Conservation (phyloP, 2,888 invertebrate species). For the Gymnocheta viridis region DNA sequence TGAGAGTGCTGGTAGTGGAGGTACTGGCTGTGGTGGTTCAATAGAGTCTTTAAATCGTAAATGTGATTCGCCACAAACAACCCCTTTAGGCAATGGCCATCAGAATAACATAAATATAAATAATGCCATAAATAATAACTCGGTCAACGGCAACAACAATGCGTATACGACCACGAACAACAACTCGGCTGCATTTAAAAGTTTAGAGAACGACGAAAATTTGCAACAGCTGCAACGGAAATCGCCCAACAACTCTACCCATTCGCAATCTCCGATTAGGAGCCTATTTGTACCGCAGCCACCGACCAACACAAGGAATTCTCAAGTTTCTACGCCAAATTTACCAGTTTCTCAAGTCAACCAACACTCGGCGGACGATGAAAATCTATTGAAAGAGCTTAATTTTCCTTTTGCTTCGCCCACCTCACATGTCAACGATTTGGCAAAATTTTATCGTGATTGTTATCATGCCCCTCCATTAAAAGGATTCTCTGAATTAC, state of each 20-base stretch:
- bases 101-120: slow-evolving; percentile 71
- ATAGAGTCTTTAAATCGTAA: slow-evolving; percentile 77
- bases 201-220: slow-evolving; percentile 75
- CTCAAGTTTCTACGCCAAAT: slow-evolving; percentile 48
- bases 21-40: slow-evolving; percentile 73
- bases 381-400: slow-evolving; percentile 81
- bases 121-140: slow-evolving; percentile 68
- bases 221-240: slow-evolving; percentile 54
- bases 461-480: slow-evolving; percentile 82
- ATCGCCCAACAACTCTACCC: slow-evolving; percentile 56
- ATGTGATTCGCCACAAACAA: slow-evolving; percentile 74
- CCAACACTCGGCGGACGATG: slow-evolving; percentile 77
- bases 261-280: slow-evolving; percentile 77
- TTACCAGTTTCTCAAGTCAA: slow-evolving; percentile 49
- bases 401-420: slow-evolving; percentile 82
- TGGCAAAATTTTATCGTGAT: slow-evolving; percentile 82
- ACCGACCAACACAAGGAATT: slow-evolving; percentile 58
- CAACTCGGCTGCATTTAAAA: slow-evolving; percentile 76
- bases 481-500: slow-evolving; percentile 75
- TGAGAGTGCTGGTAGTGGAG: slow-evolving; percentile 73
- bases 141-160: slow-evolving; percentile 70
- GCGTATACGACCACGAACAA: slow-evolving; percentile 74
- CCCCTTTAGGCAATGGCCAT: slow-evolving; percentile 70
- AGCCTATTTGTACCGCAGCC: slow-evolving; percentile 76
- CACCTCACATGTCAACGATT: slow-evolving; percentile 81